These are phyloP conservation scores for Branchellion lobata DNA, from an alignment of 2,888 invertebrate genomes.

Conservation along the genomic window DNA sequence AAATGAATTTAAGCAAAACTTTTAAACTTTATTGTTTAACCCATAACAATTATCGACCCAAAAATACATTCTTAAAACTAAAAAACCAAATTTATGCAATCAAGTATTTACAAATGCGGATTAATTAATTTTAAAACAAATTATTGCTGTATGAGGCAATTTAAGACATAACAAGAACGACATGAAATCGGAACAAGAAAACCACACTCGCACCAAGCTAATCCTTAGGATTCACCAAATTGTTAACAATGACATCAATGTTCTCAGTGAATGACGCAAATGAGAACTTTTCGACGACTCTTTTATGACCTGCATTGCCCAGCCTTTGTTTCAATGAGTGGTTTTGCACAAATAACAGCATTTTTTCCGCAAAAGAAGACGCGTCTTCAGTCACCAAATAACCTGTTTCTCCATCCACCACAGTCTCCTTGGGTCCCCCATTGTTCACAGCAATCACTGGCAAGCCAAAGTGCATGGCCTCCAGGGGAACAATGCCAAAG, in stretches of 20 bases:
- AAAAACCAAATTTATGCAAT: too few species aligned
- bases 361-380: slow-evolving; percentile 75
- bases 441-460: slow-evolving; percentile 92
- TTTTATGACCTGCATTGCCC: slow-evolving; percentile 73
- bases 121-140: too few species aligned
- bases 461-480: slow-evolving; percentile 90
- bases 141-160: too few species aligned
- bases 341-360: slow-evolving; percentile 71
- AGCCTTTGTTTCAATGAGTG: slow-evolving; percentile 69
- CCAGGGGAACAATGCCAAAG: slow-evolving; percentile 97
- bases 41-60: too few species aligned
- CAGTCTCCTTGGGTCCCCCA: slow-evolving; percentile 92
- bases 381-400: slow-evolving; percentile 65
- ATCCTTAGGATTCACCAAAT: too few species aligned
- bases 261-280: slow-evolving; percentile 73
- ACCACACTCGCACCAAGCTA: too few species aligned
- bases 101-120: too few species aligned
- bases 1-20: too few species aligned
- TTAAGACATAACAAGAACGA: too few species aligned
- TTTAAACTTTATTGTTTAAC: too few species aligned
- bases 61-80: too few species aligned
- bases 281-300: slow-evolving; percentile 79
- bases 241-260: slow-evolving; percentile 51
- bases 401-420: slow-evolving; percentile 65
- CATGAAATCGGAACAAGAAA: too few species aligned